Percentiles rank a stretch among this genome's conserved stretches.
These are phyloP conservation scores for Sepiola atlantica DNA, from an alignment of 2,888 invertebrate species.

Conservation along the genomic window DNA sequence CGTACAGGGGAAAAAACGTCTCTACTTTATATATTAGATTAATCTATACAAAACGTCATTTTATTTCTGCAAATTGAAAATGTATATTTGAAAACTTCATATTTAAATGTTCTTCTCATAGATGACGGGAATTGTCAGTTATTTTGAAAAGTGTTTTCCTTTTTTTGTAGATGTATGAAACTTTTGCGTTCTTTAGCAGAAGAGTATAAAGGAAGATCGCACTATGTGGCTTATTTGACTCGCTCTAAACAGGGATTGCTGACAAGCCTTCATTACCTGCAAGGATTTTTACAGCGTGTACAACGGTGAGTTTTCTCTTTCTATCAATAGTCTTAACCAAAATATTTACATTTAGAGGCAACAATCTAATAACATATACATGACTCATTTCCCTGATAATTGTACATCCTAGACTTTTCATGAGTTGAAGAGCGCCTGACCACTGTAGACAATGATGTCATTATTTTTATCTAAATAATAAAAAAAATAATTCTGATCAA, in stretches of 20 bases:
- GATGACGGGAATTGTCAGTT: conserved; percentile 1
- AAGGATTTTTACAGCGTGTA: conserved; percentile 77
- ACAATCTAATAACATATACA: background rate
- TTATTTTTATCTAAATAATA: too few species aligned
- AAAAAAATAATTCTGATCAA: too few species aligned
- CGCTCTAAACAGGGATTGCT: conserved; percentile 86
- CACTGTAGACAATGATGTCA: too few species aligned
- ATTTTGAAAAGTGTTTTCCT: background rate
- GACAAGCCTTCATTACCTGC: conserved; percentile 83
- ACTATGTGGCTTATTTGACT: conserved; percentile 88
- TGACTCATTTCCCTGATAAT: too few species aligned
- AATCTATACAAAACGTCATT: background rate
- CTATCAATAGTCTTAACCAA: background rate
- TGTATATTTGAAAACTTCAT: background rate
- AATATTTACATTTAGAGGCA: background rate
- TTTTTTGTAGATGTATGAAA: conserved; percentile 80
- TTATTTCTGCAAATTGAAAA: background rate
- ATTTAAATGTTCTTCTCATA: background rate
- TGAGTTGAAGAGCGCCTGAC: too few species aligned
- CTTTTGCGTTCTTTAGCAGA: conserved; percentile 84
- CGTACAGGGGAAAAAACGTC: too few species aligned
- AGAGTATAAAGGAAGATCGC: conserved; percentile 85
- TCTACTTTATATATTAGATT: too few species aligned
- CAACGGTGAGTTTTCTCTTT: conserved; percentile 65
- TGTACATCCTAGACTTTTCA: too few species aligned